Conservation (phyloP, 1,140 invertebrate species). For the Elymnias hypermnestra region DNA sequence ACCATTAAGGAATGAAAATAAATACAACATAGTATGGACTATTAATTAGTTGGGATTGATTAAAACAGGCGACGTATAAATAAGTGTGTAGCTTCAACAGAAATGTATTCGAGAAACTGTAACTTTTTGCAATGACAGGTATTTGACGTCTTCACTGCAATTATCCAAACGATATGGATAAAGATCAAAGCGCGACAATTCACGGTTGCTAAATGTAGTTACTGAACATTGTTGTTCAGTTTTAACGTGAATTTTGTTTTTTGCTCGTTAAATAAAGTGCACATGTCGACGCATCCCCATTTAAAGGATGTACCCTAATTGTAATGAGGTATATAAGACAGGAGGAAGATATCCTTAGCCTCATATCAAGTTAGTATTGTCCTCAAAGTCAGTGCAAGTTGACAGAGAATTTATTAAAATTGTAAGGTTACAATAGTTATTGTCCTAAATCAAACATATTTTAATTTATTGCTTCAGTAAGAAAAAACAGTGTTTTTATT, state of each 20-base stretch:
- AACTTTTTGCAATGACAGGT: background rate
- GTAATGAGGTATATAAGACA: slow-evolving; percentile 13
- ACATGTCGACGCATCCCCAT: slow-evolving; percentile 13
- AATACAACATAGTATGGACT: too few relatives aligned
- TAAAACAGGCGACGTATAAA: too few relatives aligned
- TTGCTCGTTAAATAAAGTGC: slow-evolving; percentile 6
- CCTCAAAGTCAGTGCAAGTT: background rate
- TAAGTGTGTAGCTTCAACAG: too few relatives aligned
- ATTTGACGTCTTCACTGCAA: slow-evolving; percentile 5
- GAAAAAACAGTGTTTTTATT: too few relatives aligned
- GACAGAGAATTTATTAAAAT: too few relatives aligned
- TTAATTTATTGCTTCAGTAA: too few relatives aligned
- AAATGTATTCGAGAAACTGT: background rate
- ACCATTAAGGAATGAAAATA: too few relatives aligned
- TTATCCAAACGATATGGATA: slow-evolving; percentile 4
- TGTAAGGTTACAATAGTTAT: too few relatives aligned
- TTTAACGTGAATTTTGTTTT: slow-evolving; percentile 13
- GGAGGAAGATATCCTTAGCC: background rate
- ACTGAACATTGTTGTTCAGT: slow-evolving; percentile 3
- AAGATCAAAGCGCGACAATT: slow-evolving; percentile 11
- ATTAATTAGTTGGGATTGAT: too few relatives aligned
- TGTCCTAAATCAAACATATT: too few relatives aligned
- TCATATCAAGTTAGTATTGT: slow-evolving; percentile 1
- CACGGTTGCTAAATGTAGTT: slow-evolving; percentile 2
- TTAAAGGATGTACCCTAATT: slow-evolving; percentile 10